Base-by-base conservation (phyloP, 2,888 invertebrate species). In the Cantharis nigra region DNA sequence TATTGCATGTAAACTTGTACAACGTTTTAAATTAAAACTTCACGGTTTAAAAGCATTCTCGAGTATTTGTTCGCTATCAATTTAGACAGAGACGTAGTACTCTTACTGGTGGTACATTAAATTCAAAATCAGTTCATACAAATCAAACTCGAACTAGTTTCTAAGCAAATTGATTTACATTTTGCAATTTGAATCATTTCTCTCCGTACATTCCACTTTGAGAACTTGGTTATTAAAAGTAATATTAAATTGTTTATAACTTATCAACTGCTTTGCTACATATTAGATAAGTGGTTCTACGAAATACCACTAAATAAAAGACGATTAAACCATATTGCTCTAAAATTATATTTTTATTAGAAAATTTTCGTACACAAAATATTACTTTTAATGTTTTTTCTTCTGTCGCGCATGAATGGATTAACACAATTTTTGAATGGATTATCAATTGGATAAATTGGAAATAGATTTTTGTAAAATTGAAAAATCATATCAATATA, bases 1-100 rank as follows among this genome's bases (percentile, higher is more conserved):
- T 72, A 77, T 69, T 69, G 75, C 78, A 78, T 76, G 75, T 76
- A 78, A 78, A 78, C 76, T 69, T 63, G 33, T 69, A 20, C 28
- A 69, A 69, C 30, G 71, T 67, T 71, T 69, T 71, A 33, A 30
- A 26, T 71, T 71, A 26, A 26, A 26, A 26, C 63, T 67, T 67
- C 70, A 49, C 28, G 23, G 18, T 28, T 70, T 70, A 18, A 49
- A 49, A 70, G 65, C 65, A 23, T 67, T 26, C 23, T 67, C 65
- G 65, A 23, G 65, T 23, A 26, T 26, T 67, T 67, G 20, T 26
- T 26, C 20, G 20, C 20, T 11, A 67, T 67, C 26, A n/a, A 67
- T 67, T 67, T 67, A 26, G 23, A 67, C 65, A 67, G 65, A 67
- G 65, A 67, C 23, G 26, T n/a, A 67, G 26, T 67, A 26, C n/a